Evolutionary conservation across 2,888 invertebrate genomes (phyloP).

Genomic region (Nymphalis urticae): DNA sequence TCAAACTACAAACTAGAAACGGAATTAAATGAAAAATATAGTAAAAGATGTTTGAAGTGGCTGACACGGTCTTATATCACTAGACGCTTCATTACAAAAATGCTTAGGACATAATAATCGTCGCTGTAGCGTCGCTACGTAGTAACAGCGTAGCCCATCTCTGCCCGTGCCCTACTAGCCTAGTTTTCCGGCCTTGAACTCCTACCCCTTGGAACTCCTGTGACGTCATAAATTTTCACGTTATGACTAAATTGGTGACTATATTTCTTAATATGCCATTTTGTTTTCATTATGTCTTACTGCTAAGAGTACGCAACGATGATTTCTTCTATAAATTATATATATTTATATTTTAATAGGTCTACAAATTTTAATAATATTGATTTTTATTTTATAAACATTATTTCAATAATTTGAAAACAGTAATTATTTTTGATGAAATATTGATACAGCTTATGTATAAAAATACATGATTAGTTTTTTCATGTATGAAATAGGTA

Average conservation of each 20-base stretch:
- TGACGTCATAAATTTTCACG: slow-evolving; percentile 54
- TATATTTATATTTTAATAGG: too few relatives aligned
- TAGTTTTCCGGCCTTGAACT: slow-evolving; percentile 77
- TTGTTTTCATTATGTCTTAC: background rate
- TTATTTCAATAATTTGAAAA: too few relatives aligned
- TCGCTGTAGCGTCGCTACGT: slow-evolving; percentile 34
- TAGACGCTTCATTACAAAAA: background rate
- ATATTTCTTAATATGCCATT: slow-evolving; percentile 1
- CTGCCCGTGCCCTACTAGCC: slow-evolving; percentile 72
- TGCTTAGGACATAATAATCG: slow-evolving; percentile 22
- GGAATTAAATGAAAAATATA: background rate
- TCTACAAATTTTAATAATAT: too few relatives aligned
- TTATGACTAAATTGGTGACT: background rate
- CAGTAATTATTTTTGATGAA: too few relatives aligned
- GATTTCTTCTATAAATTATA: too few relatives aligned
- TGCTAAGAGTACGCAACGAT: too few relatives aligned
- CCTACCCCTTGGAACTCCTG: slow-evolving; percentile 57
- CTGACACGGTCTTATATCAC: background rate
- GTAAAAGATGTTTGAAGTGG: background rate
- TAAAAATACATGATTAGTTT: too few relatives aligned
- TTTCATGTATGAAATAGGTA: too few relatives aligned
- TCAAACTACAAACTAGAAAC: background rate
- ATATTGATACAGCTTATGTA: too few relatives aligned
- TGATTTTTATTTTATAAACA: too few relatives aligned
- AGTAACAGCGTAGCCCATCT: slow-evolving; percentile 50